Percentiles rank a stretch among this genome's conserved stretches.
Evolutionary conservation across 2,113 vertebrate species (phyloP).

Genomic region (Vulpes ferrilata): DNA sequence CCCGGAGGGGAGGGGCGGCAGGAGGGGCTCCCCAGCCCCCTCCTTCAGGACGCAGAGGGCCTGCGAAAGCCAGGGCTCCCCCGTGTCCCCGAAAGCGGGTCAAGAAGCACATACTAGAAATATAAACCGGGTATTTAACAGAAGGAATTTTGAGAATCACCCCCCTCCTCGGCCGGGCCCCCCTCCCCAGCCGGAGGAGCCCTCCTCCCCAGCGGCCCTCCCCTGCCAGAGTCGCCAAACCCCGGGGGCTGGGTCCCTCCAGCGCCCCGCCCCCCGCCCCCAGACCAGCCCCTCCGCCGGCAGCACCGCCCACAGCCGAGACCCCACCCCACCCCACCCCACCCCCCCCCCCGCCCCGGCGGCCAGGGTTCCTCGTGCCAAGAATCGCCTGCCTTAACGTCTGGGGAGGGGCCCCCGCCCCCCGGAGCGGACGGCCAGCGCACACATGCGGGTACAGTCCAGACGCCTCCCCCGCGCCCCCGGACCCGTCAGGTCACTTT

Average conservation of each 20-base stretch:
- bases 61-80: slow-evolving; percentile 66
- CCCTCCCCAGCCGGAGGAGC: background rate
- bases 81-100: slow-evolving; percentile 84
- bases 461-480: slow-evolving; percentile 61
- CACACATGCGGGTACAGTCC: slow-evolving; percentile 91
- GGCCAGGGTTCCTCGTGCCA: slow-evolving; percentile 91
- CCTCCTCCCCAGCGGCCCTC: background rate
- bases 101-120: slow-evolving; percentile 90
- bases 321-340: background rate
- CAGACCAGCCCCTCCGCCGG: background rate
- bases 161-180: slow-evolving; percentile 22
- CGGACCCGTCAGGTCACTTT: slow-evolving; percentile 90
- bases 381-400: slow-evolving; percentile 98
- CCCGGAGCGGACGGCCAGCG: slow-evolving; percentile 62
- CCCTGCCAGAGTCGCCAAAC: slow-evolving; percentile 40
- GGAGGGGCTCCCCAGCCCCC: background rate
- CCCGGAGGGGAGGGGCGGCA: background rate
- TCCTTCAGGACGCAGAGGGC: slow-evolving; percentile 45
- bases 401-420: slow-evolving; percentile 86
- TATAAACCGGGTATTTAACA: slow-evolving; percentile 88
- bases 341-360: background rate
- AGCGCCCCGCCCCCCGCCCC: background rate
- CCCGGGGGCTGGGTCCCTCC: background rate
- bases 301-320: background rate
- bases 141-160: slow-evolving; percentile 54